These are phyloP conservation scores for Petrocephalus sullivani DNA, from an alignment of 2,797 vertebrate genomes.

Conservation along the genomic window DNA sequence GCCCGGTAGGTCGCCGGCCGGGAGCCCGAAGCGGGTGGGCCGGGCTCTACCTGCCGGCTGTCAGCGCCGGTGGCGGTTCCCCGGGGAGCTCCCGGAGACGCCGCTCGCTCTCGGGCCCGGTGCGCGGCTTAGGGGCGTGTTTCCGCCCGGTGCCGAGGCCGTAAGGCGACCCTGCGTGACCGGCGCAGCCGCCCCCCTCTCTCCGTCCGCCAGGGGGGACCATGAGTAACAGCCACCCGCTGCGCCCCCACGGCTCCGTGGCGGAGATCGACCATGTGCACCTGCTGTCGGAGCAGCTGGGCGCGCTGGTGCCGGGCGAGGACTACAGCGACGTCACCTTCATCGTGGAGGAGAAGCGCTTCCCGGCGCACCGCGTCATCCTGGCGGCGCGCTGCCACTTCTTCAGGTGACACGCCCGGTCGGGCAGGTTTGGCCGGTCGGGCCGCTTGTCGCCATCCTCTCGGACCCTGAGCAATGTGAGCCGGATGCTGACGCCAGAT, in stretches of 20 bases:
- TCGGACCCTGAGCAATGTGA: not conserved
- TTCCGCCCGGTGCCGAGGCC: not conserved
- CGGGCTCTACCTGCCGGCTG: not conserved
- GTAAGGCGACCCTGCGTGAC: not conserved
- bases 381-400: slow-evolving; percentile 93
- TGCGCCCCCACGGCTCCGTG: slow-evolving; percentile 82
- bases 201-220: slow-evolving; percentile 22
- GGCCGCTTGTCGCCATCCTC: not conserved
- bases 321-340: slow-evolving; percentile 97
- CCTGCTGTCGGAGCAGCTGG: slow-evolving; percentile 92
- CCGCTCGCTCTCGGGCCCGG: too few relatives aligned
- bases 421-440: not conserved
- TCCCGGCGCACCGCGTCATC: slow-evolving; percentile 91
- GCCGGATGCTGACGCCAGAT: not conserved
- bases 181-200: not conserved
- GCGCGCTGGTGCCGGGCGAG: slow-evolving; percentile 83
- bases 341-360: slow-evolving; percentile 89
- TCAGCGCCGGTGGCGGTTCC: not conserved
- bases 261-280: slow-evolving; percentile 96
- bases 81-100: not conserved
- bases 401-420: slow-evolving; percentile 71
- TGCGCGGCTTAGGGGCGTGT: not conserved
- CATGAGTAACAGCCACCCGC: slow-evolving; percentile 95
- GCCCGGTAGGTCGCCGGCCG: not conserved
- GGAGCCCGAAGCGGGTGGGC: not conserved